Evolutionary conservation across 2,888 invertebrate species (phyloP).

Genomic region (Ichneumoninae sp.): DNA sequence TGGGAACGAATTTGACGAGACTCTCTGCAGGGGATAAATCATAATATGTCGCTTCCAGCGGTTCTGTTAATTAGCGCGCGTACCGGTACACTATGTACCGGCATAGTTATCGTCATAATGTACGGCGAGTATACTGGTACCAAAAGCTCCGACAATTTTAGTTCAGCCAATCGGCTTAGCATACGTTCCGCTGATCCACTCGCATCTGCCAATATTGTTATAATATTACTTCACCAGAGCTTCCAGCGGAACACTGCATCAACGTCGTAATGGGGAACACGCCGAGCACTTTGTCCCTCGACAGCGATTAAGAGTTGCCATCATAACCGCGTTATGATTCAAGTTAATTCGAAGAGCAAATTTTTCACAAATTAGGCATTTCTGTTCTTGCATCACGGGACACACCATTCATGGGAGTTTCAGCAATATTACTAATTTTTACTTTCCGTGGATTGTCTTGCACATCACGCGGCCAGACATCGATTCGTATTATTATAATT

Average conservation of each 20-base stretch:
- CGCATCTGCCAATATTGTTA: not conserved
- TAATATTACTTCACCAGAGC: constrained; percentile 12
- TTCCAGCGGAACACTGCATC: constrained; percentile 15
- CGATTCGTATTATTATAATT: too few species aligned
- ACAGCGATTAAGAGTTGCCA: not conserved
- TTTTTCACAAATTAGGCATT: not conserved
- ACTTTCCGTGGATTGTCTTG: too few species aligned
- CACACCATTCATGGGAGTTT: too few species aligned
- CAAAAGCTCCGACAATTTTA: not conserved
- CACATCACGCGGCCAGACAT: too few species aligned
- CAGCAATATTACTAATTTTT: too few species aligned
- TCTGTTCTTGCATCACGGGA: not conserved
- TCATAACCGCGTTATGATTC: not conserved
- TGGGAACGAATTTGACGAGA: constrained; percentile 47
- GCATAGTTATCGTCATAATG: not conserved
- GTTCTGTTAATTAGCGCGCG: constrained; percentile 24
- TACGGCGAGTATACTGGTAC: not conserved
- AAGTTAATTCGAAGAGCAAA: not conserved
- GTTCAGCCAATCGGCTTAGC: constrained; percentile 1
- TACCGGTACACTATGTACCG: not conserved
- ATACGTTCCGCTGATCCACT: not conserved
- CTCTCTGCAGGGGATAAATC: constrained; percentile 32
- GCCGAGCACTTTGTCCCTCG: not conserved
- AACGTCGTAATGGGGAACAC: not conserved
- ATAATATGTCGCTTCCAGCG: constrained; percentile 37